Evolutionary conservation across 2,113 vertebrate genomes (phyloP).

Genomic region (Lota lota): DNA sequence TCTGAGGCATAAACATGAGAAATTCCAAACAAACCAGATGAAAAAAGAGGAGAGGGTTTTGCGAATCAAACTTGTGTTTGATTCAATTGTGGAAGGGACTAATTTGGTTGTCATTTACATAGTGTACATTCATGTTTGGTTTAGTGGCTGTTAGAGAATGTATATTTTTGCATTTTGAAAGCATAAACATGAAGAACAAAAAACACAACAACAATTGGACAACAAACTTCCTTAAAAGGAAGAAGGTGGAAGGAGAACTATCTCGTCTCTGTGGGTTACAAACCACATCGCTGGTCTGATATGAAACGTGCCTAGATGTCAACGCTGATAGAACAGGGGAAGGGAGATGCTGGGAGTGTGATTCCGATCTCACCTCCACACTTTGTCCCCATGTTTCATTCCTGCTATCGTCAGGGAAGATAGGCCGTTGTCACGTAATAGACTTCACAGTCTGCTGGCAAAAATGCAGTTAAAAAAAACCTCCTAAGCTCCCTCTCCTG

Average conservation of each 20-base stretch:
- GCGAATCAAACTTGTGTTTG: slow-evolving; percentile 16
- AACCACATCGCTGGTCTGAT: slow-evolving; percentile 52
- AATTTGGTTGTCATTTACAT: slow-evolving; percentile 40
- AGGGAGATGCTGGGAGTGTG: slow-evolving; percentile 32
- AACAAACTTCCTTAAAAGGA: slow-evolving; percentile 16
- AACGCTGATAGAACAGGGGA: slow-evolving; percentile 54
- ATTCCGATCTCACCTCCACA: slow-evolving; percentile 54
- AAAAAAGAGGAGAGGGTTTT: slow-evolving; percentile 45
- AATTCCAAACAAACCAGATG: slow-evolving; percentile 56
- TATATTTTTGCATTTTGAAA: slow-evolving; percentile 8
- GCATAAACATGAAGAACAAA: slow-evolving; percentile 16
- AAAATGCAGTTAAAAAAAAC: slow-evolving; percentile 55
- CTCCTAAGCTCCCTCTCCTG: slow-evolving; percentile 40
- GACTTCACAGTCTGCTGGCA: slow-evolving; percentile 69
- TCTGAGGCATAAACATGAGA: slow-evolving; percentile 56
- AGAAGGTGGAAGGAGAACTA: background rate
- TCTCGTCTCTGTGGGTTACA: slow-evolving; percentile 28
- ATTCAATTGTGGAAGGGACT: slow-evolving; percentile 43
- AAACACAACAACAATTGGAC: slow-evolving; percentile 9
- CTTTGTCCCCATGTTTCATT: slow-evolving; percentile 8
- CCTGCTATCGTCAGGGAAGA: slow-evolving; percentile 31
- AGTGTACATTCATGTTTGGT: slow-evolving; percentile 47
- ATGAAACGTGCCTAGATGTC: slow-evolving; percentile 53
- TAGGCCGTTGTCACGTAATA: slow-evolving; percentile 67
- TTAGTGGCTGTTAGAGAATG: slow-evolving; percentile 3